Percentiles rank a stretch among this genome's conserved stretches.
Evolutionary conservation across 2,113 vertebrate species (phyloP).

Genomic region (Cathartes aura): DNA sequence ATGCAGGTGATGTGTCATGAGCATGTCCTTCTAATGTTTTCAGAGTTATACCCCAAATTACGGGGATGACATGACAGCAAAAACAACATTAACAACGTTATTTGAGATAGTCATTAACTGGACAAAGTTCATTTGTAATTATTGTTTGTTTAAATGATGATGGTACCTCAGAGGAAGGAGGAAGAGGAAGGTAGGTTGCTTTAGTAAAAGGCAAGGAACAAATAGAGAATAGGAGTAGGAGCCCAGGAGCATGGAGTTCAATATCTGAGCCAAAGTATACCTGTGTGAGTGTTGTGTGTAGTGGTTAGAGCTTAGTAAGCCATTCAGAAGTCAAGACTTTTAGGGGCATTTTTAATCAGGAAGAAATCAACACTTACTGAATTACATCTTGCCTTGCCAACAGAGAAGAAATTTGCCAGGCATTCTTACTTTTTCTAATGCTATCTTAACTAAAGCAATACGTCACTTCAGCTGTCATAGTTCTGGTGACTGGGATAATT

Average conservation of each 20-base stretch:
- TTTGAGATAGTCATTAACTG: not conserved
- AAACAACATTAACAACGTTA: not conserved
- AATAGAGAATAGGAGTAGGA: not conserved
- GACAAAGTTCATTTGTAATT: not conserved
- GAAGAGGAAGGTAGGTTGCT: not conserved
- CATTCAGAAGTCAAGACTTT: not conserved
- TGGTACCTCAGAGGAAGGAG: not conserved
- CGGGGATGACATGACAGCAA: not conserved
- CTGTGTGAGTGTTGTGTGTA: not conserved
- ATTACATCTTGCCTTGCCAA: not conserved
- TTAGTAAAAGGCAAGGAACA: not conserved
- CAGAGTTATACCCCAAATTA: not conserved
- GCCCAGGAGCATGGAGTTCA: fast-evolving
- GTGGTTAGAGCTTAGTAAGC: not conserved
- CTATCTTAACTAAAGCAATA: not conserved
- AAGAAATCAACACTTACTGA: not conserved
- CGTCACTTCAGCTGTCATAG: not conserved
- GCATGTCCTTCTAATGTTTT: not conserved
- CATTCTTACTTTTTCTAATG: not conserved
- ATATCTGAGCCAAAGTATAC: not conserved
- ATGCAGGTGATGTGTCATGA: not conserved
- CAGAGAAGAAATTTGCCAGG: not conserved
- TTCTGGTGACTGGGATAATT: not conserved
- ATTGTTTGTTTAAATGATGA: not conserved
- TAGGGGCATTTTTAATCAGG: not conserved